These are phyloP conservation scores for Reinhardtius hippoglossoides DNA, from an alignment of 2,113 vertebrate genomes.

Conservation along the genomic window DNA sequence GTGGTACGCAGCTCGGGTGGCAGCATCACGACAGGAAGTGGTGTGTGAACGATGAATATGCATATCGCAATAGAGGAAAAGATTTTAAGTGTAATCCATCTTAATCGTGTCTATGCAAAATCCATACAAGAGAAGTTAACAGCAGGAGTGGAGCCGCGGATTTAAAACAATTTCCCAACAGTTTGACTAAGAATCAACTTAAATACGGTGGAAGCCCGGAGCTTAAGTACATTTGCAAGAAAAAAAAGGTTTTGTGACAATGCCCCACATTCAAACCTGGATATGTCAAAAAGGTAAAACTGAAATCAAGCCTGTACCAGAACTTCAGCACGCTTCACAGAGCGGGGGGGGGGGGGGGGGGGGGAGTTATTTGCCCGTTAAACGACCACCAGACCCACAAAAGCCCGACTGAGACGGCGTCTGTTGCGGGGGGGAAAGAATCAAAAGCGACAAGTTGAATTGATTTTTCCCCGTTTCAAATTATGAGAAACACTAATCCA, in stretches of 20 bases:
- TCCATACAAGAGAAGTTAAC: conserved; percentile 42
- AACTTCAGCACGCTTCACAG: conserved; percentile 14
- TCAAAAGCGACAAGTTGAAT: background rate
- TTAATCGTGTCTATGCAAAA: conserved; percentile 36
- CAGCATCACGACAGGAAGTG: conserved; percentile 19
- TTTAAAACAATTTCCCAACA: conserved; percentile 24
- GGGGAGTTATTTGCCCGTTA: no score
- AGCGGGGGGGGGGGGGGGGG: background rate
- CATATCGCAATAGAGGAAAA: conserved; percentile 8
- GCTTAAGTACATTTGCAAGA: conserved; percentile 1
- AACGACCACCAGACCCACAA: no score
- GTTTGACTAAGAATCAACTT: conserved; percentile 3
- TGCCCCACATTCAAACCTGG: conserved; percentile 7
- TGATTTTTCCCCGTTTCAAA: background rate
- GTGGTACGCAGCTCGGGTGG: background rate
- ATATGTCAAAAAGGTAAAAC: conserved; percentile 12
- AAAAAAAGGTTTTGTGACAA: conserved; percentile 14
- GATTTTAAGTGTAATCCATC: conserved; percentile 49
- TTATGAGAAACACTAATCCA: conserved; percentile 16
- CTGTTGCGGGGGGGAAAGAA: background rate
- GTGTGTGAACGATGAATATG: conserved; percentile 22
- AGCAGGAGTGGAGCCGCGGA: conserved; percentile 7
- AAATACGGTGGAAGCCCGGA: conserved; percentile 3
- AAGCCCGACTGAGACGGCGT: background rate
- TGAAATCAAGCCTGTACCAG: background rate